Base-by-base conservation (phyloP, 2,888 invertebrate genomes). In the Cantharis flavilabris region DNA sequence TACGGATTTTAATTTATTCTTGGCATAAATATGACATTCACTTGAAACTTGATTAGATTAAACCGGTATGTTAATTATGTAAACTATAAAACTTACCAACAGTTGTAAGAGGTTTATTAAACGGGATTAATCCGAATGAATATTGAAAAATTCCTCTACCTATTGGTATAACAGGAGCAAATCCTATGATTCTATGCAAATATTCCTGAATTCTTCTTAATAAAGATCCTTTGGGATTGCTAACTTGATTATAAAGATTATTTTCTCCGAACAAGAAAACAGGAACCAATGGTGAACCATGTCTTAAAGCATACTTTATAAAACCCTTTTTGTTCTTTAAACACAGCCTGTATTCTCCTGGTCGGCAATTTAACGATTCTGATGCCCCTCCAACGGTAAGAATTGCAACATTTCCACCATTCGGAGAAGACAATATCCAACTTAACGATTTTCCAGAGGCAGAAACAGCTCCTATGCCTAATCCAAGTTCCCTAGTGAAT, bases 131-230 rank as follows among this genome's bases (percentile, higher is more conserved):
- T 0, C 98, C 98, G 86, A 95, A 95, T 0, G 92, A 92, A 86
- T 98, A 98, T 86, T 98, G 98, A 86, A 98, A 97, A 76, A 98
- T 90, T 3, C 98, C 98, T 33, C 98, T 90, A 0, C 97, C 97
- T 33, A 93, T 89, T 1, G 94, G 93, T 70, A 96, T 87, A 76
- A 95, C 89, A 0, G 96, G 96, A 0, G 95, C 93, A 13, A 97
- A 88, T 9, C 96, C 96, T 0, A 94, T 92, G 4, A 90, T 73
- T 80, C 91, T 90, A 73, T 93, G 92, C 1, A 96, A 87, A 71
- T 87, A 88, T 79, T 94, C 92, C 87, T 98, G 97, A 62, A 94
- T 84, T n/a, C 88, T 90, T 18, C 94, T 89, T 7, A 96, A 82
- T 4, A 89, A 83, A 1, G 96, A 94, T 62, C 95, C 93, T 72